phyloP scores from a whole-genome alignment of 2,797 vertebrate species.

The Cichlasoma orientale region DNA sequence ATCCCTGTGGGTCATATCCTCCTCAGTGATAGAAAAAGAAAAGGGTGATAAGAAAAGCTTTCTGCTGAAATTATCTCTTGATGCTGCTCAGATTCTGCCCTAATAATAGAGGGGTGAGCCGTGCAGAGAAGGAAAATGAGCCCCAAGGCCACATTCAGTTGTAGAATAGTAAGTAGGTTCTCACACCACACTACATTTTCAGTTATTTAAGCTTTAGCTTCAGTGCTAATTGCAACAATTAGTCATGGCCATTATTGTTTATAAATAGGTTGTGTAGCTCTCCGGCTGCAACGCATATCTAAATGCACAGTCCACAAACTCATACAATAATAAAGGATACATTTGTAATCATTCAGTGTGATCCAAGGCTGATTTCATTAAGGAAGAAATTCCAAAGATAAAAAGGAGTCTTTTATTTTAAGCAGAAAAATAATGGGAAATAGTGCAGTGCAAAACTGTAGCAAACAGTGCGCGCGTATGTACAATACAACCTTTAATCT shows the following conservation, averaged over 20 bases:
- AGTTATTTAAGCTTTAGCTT: background rate
- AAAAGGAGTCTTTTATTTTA: background rate
- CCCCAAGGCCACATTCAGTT: conserved; percentile 27
- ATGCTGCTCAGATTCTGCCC: conserved; percentile 45
- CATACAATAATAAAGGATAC: background rate
- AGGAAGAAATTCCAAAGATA: background rate
- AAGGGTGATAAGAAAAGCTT: conserved; percentile 21
- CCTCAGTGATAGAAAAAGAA: conserved; percentile 17
- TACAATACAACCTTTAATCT: no score
- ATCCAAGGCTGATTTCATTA: background rate
- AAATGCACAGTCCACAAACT: background rate
- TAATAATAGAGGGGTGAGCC: conserved; percentile 36
- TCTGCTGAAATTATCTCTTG: conserved; percentile 55
- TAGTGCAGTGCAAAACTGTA: background rate
- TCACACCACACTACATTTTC: background rate
- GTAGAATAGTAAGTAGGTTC: conserved; percentile 39
- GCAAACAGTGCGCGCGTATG: no score
- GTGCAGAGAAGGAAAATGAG: conserved; percentile 48
- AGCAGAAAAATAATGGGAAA: background rate
- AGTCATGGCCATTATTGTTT: background rate
- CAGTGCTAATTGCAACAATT: background rate
- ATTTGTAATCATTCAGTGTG: background rate
- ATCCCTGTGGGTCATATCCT: conserved; percentile 22
- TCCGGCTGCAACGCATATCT: background rate
- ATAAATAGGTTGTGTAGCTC: background rate